phyloP scores from a whole-genome alignment of 1,140 invertebrate genomes.

The Cyphomyrmex costatus region DNA sequence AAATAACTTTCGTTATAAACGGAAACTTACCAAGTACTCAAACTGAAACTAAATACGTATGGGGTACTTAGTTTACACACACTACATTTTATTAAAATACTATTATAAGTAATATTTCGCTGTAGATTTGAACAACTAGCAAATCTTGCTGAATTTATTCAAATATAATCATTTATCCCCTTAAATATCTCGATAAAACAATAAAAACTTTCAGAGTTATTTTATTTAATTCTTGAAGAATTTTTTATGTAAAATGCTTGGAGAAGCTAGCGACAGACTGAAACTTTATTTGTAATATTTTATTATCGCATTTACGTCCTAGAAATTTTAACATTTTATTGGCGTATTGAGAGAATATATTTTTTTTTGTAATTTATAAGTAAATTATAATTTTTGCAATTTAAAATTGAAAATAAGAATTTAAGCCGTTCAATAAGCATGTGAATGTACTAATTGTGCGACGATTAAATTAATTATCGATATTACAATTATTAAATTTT shows the following conservation, averaged over 20 bases:
- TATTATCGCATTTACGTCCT: background rate
- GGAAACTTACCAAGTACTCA: slow-evolving; percentile 1
- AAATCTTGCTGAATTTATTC: slow-evolving; percentile 37
- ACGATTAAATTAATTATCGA: slow-evolving; percentile 6
- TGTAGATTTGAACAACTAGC: background rate
- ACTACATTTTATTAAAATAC: slow-evolving; percentile 13
- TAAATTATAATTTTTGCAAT: background rate
- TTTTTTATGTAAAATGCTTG: slow-evolving; percentile 25
- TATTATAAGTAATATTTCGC: background rate
- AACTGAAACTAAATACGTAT: background rate
- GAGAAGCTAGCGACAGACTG: background rate
- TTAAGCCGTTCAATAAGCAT: background rate
- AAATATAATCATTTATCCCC: background rate
- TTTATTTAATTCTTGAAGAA: too few species aligned
- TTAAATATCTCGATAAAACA: background rate
- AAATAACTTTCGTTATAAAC: slow-evolving; percentile 14
- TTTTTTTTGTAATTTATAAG: slow-evolving; percentile 3
- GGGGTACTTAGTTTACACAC: background rate
- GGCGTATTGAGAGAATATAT: background rate
- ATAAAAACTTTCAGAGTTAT: background rate
- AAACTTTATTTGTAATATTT: background rate
- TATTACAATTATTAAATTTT: background rate
- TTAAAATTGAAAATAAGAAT: background rate
- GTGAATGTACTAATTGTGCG: background rate
- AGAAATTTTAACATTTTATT: slow-evolving; percentile 6